Evolutionary conservation across 2,888 invertebrate species (phyloP).

Genomic region (Sarcophaga rosellei): DNA sequence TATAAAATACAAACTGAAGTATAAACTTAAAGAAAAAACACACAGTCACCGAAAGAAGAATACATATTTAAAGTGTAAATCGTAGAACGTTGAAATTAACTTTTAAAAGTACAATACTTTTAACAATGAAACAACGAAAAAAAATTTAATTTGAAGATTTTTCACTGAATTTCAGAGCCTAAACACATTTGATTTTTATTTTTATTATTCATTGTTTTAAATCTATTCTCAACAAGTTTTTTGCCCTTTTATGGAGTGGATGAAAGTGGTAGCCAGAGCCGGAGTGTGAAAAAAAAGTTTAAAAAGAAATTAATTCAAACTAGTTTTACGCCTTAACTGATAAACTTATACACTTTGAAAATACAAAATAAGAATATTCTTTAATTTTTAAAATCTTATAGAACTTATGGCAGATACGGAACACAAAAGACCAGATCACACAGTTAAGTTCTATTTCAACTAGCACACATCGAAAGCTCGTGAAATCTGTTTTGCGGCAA

Average conservation of each 20-base stretch:
- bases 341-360: neutral
- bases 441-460: too few relatives aligned
- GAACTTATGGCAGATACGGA: too few relatives aligned
- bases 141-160: constrained; percentile 51
- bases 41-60: constrained; percentile 36
- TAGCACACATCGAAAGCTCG: too few relatives aligned
- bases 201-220: neutral
- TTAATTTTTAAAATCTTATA: too few relatives aligned
- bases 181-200: too few relatives aligned
- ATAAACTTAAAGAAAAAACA: constrained; percentile 38
- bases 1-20: neutral
- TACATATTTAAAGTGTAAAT: constrained; percentile 42
- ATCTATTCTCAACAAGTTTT: constrained; percentile 50
- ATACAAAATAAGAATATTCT: neutral
- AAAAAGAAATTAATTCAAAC: constrained; percentile 56
- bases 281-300: constrained; percentile 17
- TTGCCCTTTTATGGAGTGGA: constrained; percentile 60
- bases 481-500: too few relatives aligned
- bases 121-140: constrained; percentile 9
- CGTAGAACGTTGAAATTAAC: constrained; percentile 58
- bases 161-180: constrained; percentile 54
- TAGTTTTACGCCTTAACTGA: constrained; percentile 57
- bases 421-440: too few relatives aligned
- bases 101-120: constrained; percentile 19
- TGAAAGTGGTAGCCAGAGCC: neutral